Conservation (phyloP, 2,113 vertebrate genomes). For the Gallinago paraguaiae region DNA sequence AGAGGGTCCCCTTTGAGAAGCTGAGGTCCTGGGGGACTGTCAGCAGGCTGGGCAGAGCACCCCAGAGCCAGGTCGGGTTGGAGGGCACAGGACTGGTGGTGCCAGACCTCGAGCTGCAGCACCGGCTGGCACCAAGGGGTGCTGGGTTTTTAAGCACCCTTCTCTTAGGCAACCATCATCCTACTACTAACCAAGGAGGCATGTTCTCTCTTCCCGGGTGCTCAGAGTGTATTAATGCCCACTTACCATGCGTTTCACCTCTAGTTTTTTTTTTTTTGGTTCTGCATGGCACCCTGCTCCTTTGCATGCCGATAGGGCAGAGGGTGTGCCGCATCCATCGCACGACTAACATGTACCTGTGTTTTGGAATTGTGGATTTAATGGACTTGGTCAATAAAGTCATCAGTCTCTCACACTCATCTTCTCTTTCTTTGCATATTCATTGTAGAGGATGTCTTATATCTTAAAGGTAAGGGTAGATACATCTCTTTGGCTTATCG, state of each 20-base stretch:
- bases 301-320: slow-evolving; percentile 70
- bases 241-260: slow-evolving; percentile 31
- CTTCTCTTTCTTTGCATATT: slow-evolving; percentile 90
- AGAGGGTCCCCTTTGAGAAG: background rate
- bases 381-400: slow-evolving; percentile 73
- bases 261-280: slow-evolving; percentile 49
- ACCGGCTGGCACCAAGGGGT: background rate
- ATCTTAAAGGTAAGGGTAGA: slow-evolving; percentile 99
- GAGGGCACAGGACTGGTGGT: background rate
- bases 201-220: slow-evolving; percentile 54
- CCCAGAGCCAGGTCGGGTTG: background rate
- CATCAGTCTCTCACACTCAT: slow-evolving; percentile 85
- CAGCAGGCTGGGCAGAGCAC: background rate
- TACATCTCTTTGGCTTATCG: slow-evolving; percentile 62
- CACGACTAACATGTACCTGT: slow-evolving; percentile 74
- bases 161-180: slow-evolving; percentile 2
- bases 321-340: slow-evolving; percentile 57
- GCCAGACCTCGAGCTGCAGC: background rate
- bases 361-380: slow-evolving; percentile 74
- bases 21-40: background rate
- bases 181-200: slow-evolving; percentile 63
- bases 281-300: slow-evolving; percentile 64
- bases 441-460: slow-evolving; percentile 99
- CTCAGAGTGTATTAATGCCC: slow-evolving; percentile 60
- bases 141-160: background rate